Percentiles rank a stretch among this genome's conserved stretches.
These are phyloP conservation scores for Epinephelus cyanopodus DNA, from an alignment of 2,113 vertebrate species.

Conservation along the genomic window DNA sequence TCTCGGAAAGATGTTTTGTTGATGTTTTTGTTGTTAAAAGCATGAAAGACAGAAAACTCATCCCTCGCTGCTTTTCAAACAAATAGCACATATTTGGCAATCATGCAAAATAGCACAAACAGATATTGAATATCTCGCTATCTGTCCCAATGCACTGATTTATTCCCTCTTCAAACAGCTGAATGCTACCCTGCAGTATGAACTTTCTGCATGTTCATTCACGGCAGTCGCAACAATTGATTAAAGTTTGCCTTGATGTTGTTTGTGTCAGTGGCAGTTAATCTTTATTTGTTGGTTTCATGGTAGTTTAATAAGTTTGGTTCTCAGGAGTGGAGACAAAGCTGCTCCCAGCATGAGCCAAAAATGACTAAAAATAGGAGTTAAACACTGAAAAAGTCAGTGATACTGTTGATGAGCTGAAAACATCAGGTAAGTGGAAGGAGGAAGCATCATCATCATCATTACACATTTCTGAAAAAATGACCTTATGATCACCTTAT, in stretches of 20 bases:
- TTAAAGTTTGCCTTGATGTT: slow-evolving; percentile 16
- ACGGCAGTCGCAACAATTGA: slow-evolving; percentile 52
- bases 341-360: not conserved
- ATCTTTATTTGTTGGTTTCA: slow-evolving; percentile 31
- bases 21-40: slow-evolving; percentile 65
- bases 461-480: not conserved
- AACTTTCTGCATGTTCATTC: slow-evolving; percentile 37
- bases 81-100: slow-evolving; percentile 55
- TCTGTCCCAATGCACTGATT: slow-evolving; percentile 48
- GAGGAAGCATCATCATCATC: slow-evolving; percentile 2
- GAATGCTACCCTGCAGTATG: slow-evolving; percentile 43
- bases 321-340: slow-evolving; percentile 3
- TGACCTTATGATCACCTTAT: not conserved
- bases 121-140: slow-evolving; percentile 52
- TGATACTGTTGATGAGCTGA: not conserved
- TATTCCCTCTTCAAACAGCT: slow-evolving; percentile 58
- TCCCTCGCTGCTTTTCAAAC: slow-evolving; percentile 59
- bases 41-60: slow-evolving; percentile 50
- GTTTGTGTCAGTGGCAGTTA: slow-evolving; percentile 22
- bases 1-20: slow-evolving; percentile 50
- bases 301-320: slow-evolving; percentile 35
- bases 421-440: not conserved
- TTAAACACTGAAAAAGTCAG: not conserved
- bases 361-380: not conserved
- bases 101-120: slow-evolving; percentile 53